Evolutionary conservation across 1,140 invertebrate genomes (phyloP), one percentile per base, ranked within the genome.

Genomic region (Bombus impatiens): DNA sequence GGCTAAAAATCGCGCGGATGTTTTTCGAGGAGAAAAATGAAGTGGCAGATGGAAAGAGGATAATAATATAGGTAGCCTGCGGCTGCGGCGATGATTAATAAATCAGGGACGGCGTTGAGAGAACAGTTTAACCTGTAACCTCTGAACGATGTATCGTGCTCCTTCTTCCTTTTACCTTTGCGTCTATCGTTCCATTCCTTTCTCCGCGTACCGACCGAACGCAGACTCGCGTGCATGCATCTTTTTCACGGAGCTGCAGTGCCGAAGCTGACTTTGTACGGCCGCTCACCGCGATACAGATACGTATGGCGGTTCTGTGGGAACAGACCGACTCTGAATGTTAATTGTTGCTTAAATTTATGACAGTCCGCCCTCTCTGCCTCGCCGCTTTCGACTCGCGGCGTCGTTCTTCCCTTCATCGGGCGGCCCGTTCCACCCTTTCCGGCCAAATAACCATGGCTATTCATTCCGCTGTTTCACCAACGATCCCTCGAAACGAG

Each of bases 271-370:
- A 84, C 89, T 82, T 65, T 81, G 81, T 78, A 62, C 53, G 80
- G 47, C 71, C 88, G 83, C 82, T 89, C 76, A 87, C 84, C 88
- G 82, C 93, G 91, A 88, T 90, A 93, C 90, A 90, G 92, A 93
- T 93, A 92, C 86, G 79, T 71, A 70, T 71, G 85, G 44, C 84
- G 88, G 88, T 40, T 62, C 84, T 89, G 92, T 93, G 92, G 91
- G 92, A 93, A 93, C 90, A 86, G 80, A 32, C 88, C 89, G 86
- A 88, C 90, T 92, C 83, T 78, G 92, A 93, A 94, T 94, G 93
- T 94, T 94, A 94, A 94, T 94, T 94, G 92, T 94, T 94, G 93
- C 92, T 94, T 94, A 92, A 94, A 94, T 94, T 94, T 94, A 94
- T 94, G 94, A 94, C 92, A 94, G 91, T 82, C 88, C 80, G 90